phyloP scores from a whole-genome alignment of 64 coral and sea anemone genomes.

The Stichodactyla helianthus region DNA sequence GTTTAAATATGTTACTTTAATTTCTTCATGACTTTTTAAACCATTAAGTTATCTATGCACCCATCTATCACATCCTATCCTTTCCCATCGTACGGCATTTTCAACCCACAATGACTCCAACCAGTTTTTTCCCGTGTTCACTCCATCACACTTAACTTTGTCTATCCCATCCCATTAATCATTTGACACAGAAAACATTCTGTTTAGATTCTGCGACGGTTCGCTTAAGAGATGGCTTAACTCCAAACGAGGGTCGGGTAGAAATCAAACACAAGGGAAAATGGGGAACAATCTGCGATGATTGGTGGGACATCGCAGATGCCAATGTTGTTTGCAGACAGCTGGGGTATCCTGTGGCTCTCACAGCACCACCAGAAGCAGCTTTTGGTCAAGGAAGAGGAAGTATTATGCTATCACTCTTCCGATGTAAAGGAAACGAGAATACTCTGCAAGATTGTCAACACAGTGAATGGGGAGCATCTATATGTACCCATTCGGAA shows the following conservation, averaged over 20 bases:
- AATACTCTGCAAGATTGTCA: not conserved
- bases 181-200: not conserved
- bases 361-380: not conserved
- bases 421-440: not conserved
- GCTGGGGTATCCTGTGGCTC: conserved; percentile 29
- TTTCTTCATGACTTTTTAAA: too few relatives aligned
- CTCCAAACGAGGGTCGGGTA: conserved; percentile 30
- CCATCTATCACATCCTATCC: not conserved
- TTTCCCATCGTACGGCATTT: not conserved
- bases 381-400: not conserved
- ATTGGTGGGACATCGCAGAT: conserved; percentile 22
- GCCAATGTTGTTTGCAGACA: conserved; percentile 32
- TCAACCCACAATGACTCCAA: too few relatives aligned
- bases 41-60: not conserved
- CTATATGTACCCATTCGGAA: not conserved
- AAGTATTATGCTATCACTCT: not conserved
- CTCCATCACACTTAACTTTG: too few relatives aligned
- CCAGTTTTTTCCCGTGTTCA: too few relatives aligned
- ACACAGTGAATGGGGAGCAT: not conserved
- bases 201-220: not conserved
- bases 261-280: conserved; percentile 36
- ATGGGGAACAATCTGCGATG: conserved; percentile 37
- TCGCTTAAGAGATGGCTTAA: not conserved
- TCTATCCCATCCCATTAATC: not conserved
- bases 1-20: too few relatives aligned